Conservation (phyloP, 2,113 vertebrate genomes). For the Elephas maximus region DNA sequence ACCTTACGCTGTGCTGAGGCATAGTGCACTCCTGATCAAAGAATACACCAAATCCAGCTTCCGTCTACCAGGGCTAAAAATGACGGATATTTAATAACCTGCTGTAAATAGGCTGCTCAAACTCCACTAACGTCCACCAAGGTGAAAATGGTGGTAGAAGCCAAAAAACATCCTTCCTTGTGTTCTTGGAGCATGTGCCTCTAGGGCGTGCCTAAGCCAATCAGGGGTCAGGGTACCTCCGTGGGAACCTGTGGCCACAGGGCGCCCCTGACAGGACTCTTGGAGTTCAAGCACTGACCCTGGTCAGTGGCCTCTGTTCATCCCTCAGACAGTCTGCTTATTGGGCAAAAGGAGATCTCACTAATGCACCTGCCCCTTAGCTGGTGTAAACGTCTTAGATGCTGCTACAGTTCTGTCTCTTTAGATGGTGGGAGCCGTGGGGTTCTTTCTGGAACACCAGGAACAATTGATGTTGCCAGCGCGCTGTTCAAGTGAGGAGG, state of each 20-base stretch:
- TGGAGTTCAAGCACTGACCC: rapidly evolving
- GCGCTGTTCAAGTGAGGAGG: neutral
- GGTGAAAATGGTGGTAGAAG: neutral
- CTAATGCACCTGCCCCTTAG: neutral
- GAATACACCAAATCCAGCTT: neutral
- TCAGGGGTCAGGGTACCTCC: neutral
- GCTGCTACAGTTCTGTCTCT: neutral
- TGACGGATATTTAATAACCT: neutral
- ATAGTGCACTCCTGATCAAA: rapidly evolving
- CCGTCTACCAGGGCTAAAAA: neutral
- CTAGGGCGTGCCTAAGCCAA: neutral
- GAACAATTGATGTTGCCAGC: rapidly evolving
- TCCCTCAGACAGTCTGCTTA: too few relatives aligned
- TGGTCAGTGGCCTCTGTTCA: rapidly evolving
- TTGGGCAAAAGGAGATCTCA: neutral
- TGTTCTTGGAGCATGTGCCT: neutral
- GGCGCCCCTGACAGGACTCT: rapidly evolving
- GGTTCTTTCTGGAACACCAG: neutral
- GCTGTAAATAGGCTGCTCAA: neutral
- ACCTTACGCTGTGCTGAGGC: neutral
- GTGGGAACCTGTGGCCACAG: neutral
- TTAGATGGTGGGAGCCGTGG: rapidly evolving
- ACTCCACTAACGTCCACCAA: neutral
- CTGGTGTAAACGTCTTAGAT: rapidly evolving
- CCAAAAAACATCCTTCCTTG: neutral